phyloP scores from a whole-genome alignment of 2,888 invertebrate species.

The Epistrophe grossulariae region DNA sequence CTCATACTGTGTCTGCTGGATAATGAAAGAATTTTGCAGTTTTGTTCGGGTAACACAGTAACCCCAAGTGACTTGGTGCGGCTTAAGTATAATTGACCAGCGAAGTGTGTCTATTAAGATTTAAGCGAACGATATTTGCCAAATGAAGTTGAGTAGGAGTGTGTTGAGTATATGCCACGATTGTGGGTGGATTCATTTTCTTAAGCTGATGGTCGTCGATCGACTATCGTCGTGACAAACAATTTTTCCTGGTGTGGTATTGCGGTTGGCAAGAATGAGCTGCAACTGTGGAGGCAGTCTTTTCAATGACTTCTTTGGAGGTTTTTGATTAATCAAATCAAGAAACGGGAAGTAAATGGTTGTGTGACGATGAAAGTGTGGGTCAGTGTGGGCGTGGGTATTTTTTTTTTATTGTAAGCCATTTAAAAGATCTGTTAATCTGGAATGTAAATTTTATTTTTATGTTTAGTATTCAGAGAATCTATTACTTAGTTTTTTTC shows the following conservation, averaged over 20 bases:
- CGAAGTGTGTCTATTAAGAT: conserved; percentile 66
- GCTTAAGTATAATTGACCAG: conserved; percentile 65
- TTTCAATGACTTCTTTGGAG: background rate
- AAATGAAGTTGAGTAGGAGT: conserved; percentile 48
- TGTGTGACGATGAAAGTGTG: background rate
- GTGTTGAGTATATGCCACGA: conserved; percentile 7
- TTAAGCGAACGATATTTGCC: conserved; percentile 46
- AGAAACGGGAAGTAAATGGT: conserved; percentile 28
- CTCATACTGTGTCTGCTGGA: conserved; percentile 21
- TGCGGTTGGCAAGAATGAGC: background rate
- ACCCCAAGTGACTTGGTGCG: conserved; percentile 59
- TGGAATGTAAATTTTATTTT: background rate
- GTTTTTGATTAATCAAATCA: conserved; percentile 22
- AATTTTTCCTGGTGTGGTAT: background rate
- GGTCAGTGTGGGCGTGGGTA: background rate
- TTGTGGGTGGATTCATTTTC: conserved; percentile 26
- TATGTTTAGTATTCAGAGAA: too few species aligned
- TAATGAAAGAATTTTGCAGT: conserved; percentile 17
- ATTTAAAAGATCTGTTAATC: background rate
- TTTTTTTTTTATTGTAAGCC: background rate
- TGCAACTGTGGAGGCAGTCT: background rate
- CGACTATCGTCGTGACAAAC: conserved; percentile 25
- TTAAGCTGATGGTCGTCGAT: background rate
- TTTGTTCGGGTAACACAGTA: conserved; percentile 63
- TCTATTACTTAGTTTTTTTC: too few species aligned